Base-by-base conservation (phyloP, 2,113 vertebrate species). In the Platichthys flesus region DNA sequence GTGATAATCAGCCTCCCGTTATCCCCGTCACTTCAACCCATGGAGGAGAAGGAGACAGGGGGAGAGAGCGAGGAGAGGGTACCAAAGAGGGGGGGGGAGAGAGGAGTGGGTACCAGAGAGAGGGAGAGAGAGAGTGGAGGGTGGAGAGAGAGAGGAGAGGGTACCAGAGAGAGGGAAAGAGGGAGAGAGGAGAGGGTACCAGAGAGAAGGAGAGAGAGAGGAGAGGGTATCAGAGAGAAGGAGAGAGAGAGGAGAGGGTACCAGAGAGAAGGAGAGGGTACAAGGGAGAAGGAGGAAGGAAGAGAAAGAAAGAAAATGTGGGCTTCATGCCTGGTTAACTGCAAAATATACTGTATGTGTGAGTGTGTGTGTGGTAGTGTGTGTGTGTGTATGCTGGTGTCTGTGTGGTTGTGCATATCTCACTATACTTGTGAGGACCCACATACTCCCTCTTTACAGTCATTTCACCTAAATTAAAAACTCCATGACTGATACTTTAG, bases 1-100 rank as follows among this genome's bases (percentile, higher is more conserved):
- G 92, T 88, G 89, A 92, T 92, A 92, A 93, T 92, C 92, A 91
- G 85, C 83, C 86, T 88, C 78, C 80, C 13, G 70, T 86, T 86
- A 90, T 83, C 88, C 84, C 75, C 42, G 31, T 86, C 79, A 83
- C 87, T 87, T 88, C 74, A 68, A 71, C 65, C 71, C 79, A 61
- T 54, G 58, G 69, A 77, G 68, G 75, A 70, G 67, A n/a, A 61
- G 65, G 78, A 69, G 61, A 56, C 18, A 26, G 24, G 18, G 47
- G 6, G 3, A 15, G 15, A 51, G 15, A 51, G 47, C 18, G 47
- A 51, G 47, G 7, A 9, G 18, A 8, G 18, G 47, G 40, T 42
- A 24, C 21, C 9, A 67, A 57, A 57, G 35, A 42, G 71, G 63
- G 57, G 14, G 51, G 56, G 47, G 71, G n/a, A 74, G 42, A 52